Evolutionary conservation across 1,140 invertebrate species (phyloP).

Genomic region (Caenorhabditis inopinata): DNA sequence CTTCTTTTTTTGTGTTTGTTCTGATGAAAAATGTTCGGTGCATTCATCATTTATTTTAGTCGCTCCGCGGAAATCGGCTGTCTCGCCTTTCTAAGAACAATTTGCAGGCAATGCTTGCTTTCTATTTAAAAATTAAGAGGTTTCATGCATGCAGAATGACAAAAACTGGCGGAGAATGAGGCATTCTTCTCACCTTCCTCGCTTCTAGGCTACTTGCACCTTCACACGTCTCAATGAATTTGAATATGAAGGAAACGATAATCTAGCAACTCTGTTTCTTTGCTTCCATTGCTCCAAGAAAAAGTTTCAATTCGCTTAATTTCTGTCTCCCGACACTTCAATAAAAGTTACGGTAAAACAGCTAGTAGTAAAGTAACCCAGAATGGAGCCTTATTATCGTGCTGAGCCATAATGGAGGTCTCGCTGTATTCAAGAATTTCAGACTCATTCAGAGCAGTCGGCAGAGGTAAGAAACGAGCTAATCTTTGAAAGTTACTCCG

Average conservation of each 20-base stretch:
- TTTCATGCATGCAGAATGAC: slow-evolving; percentile 16
- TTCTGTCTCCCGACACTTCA: too few relatives aligned
- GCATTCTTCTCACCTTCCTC: neutral
- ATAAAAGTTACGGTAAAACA: too few relatives aligned
- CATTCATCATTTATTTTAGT: slow-evolving; percentile 8
- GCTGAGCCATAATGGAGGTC: too few relatives aligned
- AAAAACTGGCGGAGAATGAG: neutral
- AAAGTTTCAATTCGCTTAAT: too few relatives aligned
- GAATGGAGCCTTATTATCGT: too few relatives aligned
- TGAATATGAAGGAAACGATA: neutral
- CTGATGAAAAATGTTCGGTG: neutral
- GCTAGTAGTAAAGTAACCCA: too few relatives aligned
- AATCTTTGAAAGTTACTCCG: too few relatives aligned
- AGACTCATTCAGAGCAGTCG: too few relatives aligned
- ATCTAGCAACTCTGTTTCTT: neutral
- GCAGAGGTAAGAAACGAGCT: too few relatives aligned
- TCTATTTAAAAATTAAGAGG: slow-evolving; percentile 18
- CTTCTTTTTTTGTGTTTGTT: slow-evolving; percentile 7
- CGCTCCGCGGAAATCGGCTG: neutral
- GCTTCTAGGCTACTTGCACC: neutral
- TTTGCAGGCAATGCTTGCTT: neutral
- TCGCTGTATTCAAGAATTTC: too few relatives aligned
- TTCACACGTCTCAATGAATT: neutral
- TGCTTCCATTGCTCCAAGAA: neutral
- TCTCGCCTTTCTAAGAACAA: neutral